These are phyloP conservation scores for Jaculus jaculus DNA, from an alignment of 2,113 vertebrate genomes.

Conservation along the genomic window DNA sequence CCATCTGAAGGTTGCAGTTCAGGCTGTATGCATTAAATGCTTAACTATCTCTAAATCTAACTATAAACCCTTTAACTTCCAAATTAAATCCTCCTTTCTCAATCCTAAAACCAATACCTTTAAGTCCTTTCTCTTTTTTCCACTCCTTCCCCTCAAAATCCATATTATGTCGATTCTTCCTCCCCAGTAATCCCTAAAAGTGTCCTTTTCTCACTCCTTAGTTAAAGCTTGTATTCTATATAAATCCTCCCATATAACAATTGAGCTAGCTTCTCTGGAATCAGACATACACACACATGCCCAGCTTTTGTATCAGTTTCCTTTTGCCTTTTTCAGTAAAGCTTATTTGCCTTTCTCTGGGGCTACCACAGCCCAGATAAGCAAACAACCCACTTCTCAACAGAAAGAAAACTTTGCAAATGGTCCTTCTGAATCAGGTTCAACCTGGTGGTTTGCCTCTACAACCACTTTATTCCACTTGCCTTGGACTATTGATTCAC, in stretches of 20 bases:
- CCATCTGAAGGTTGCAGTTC: constrained; percentile 53
- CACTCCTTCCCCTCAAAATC: constrained; percentile 59
- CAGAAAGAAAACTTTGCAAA: not conserved
- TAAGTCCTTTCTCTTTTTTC: constrained; percentile 57
- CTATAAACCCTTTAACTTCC: constrained; percentile 63
- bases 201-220: constrained; percentile 18
- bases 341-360: not conserved
- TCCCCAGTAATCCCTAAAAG: constrained; percentile 56
- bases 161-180: constrained; percentile 68
- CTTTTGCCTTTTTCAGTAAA: not conserved
- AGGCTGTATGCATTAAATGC: not conserved
- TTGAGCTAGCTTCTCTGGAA: not conserved
- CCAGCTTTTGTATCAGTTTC: not conserved
- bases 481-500: not conserved
- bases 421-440: constrained; percentile 11
- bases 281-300: not conserved
- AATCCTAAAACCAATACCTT: constrained; percentile 73
- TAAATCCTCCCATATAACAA: constrained; percentile 28
- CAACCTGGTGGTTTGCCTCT: not conserved
- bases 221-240: constrained; percentile 55
- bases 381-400: constrained; percentile 12
- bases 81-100: constrained; percentile 70
- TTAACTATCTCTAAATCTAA: constrained; percentile 67
- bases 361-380: not conserved
- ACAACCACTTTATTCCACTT: not conserved